A percentile compares a stretch with the other conserved stretches of the same genome.
Evolutionary conservation across 2,113 vertebrate genomes (phyloP).

Genomic region (Porphyrio hochstetteri): DNA sequence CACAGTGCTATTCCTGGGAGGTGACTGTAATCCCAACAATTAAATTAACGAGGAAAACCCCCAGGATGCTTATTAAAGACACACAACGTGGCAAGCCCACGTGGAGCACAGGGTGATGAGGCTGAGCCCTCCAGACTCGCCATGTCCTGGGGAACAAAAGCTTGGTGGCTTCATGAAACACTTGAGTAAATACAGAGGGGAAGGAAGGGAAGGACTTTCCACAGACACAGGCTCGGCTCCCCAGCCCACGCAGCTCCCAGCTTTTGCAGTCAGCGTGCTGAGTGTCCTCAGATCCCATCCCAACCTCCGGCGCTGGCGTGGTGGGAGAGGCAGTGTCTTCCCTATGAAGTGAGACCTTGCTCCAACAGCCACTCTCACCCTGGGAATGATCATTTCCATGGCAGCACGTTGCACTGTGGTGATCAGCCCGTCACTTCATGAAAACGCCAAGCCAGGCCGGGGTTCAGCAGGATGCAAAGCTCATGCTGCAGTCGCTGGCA

Average conservation of each 20-base stretch:
- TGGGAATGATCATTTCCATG: neutral
- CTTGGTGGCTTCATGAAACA: neutral
- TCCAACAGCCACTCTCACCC: neutral
- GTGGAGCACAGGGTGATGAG: slow-evolving; percentile 24
- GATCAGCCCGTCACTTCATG: neutral
- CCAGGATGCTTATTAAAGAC: neutral
- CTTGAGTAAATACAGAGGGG: neutral
- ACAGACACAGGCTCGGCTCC: neutral
- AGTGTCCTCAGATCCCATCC: neutral
- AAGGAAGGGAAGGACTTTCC: neutral
- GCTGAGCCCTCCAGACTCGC: neutral
- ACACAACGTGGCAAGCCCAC: neutral
- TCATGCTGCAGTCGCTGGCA: neutral
- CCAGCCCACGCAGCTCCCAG: neutral
- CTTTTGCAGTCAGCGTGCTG: neutral
- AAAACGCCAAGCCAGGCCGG: neutral
- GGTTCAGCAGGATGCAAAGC: neutral
- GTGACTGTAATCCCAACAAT: neutral
- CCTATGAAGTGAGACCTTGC: neutral
- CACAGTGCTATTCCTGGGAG: neutral
- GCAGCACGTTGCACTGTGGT: neutral
- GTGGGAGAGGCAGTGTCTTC: neutral
- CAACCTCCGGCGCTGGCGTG: neutral
- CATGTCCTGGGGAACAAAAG: neutral
- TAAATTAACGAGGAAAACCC: neutral